These are phyloP conservation scores for Trochalopteron elliotii DNA, from an alignment of 2,113 vertebrate species.

Conservation along the genomic window DNA sequence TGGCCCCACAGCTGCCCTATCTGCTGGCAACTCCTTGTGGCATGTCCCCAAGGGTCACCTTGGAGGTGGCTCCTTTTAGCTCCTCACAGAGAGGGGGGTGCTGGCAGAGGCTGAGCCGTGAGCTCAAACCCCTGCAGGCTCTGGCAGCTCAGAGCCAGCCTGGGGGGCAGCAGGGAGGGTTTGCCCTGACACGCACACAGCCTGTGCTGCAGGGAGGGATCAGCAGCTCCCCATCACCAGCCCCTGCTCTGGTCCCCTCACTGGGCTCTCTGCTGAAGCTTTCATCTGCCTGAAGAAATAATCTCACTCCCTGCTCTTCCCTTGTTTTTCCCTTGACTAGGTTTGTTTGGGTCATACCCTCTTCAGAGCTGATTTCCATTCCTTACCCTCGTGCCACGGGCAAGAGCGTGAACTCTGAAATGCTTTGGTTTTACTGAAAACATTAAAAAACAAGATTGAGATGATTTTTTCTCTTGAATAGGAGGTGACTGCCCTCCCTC, in stretches of 20 bases:
- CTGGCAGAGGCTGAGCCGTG: background rate
- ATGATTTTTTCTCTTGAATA: background rate
- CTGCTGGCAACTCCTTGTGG: fast-evolving
- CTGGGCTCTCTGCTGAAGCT: background rate
- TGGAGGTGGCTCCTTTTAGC: background rate
- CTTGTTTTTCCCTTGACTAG: background rate
- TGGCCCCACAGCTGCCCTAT: background rate
- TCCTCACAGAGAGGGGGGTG: fast-evolving
- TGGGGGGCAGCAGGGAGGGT: background rate
- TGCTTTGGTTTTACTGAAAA: conserved; percentile 10
- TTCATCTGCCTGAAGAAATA: background rate
- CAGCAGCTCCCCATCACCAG: background rate
- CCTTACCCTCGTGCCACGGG: background rate
- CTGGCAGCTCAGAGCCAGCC: background rate
- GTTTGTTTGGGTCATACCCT: background rate
- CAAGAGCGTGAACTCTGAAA: background rate
- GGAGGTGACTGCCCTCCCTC: background rate
- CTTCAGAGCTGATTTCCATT: background rate
- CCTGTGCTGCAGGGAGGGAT: no score
- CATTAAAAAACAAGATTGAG: background rate
- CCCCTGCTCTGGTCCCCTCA: background rate
- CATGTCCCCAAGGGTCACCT: background rate
- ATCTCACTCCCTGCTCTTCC: background rate
- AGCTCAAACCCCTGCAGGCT: background rate
- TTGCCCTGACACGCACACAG: background rate